phyloP scores from a whole-genome alignment of 2,888 invertebrate genomes.

The Philonicus albiceps region DNA sequence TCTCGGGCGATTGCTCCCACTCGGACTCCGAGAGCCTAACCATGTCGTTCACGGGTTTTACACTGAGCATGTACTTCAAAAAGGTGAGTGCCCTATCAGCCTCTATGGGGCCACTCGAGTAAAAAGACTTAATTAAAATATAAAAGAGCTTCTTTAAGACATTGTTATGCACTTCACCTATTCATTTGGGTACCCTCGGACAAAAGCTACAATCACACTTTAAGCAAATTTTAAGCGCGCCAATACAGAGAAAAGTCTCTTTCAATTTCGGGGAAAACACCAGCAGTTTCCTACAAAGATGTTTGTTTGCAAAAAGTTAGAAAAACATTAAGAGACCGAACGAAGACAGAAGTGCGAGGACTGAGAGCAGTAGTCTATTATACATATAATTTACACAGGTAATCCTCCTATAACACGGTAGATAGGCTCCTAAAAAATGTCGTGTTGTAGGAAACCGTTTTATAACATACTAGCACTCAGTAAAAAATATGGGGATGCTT shows the following conservation, averaged over 20 bases:
- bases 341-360: background rate
- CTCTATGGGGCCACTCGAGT: background rate
- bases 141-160: background rate
- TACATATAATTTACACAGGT: too few species aligned
- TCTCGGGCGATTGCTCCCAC: slow-evolving; percentile 78
- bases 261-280: background rate
- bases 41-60: slow-evolving; percentile 78
- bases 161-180: background rate
- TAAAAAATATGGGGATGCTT: too few species aligned
- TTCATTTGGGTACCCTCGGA: background rate
- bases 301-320: background rate
- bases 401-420: too few species aligned
- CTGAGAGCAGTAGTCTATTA: background rate
- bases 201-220: background rate
- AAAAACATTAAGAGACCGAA: background rate
- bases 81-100: slow-evolving; percentile 69
- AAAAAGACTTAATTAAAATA: background rate
- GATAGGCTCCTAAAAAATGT: too few species aligned
- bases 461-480: too few species aligned
- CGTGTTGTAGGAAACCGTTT: too few species aligned
- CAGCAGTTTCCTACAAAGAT: background rate
- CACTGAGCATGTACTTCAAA: slow-evolving; percentile 77
- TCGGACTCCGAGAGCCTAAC: slow-evolving; percentile 77
- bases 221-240: background rate
- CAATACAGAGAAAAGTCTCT: background rate